Evolutionary conservation across 1,140 invertebrate genomes (phyloP).

Genomic region (Drosophila paulistorum): DNA sequence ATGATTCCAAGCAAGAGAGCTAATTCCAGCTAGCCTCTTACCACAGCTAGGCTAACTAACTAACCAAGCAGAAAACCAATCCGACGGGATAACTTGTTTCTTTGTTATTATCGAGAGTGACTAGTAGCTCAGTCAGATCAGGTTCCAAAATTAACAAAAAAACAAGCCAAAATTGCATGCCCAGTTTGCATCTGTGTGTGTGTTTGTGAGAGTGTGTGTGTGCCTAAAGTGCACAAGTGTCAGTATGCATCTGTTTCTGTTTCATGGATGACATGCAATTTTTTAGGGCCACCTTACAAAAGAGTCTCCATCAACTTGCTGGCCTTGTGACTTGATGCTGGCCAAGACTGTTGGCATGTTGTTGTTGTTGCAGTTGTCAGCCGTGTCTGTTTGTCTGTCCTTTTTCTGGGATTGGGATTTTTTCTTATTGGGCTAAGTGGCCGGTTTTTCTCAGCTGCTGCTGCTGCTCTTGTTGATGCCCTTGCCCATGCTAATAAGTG

Average conservation of each 20-base stretch:
- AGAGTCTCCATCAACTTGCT: conserved; percentile 50
- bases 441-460: conserved; percentile 15
- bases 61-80: conserved; percentile 44
- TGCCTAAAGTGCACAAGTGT: conserved; percentile 15
- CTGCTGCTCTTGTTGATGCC: conserved; percentile 40
- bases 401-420: conserved; percentile 40
- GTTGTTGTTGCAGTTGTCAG: conserved; percentile 8
- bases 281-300: conserved; percentile 63
- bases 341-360: conserved; percentile 8
- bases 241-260: conserved; percentile 40
- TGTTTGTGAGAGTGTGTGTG: conserved; percentile 13
- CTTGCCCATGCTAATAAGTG: conserved; percentile 7
- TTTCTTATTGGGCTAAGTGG: not conserved
- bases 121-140: conserved; percentile 44
- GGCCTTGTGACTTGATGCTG: conserved; percentile 55
- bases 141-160: conserved; percentile 50
- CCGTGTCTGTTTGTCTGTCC: conserved; percentile 27
- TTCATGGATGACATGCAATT: conserved; percentile 65
- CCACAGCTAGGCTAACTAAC: conserved; percentile 17
- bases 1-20: not conserved
- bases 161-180: conserved; percentile 58
- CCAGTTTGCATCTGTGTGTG: conserved; percentile 24
- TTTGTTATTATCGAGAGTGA: conserved; percentile 40
- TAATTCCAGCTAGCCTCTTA: conserved; percentile 6
- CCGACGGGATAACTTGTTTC: conserved; percentile 62